Evolutionary conservation across 2,113 vertebrate genomes (phyloP), one percentile per base, ranked within the genome.

Genomic region (Lates calcarifer): DNA sequence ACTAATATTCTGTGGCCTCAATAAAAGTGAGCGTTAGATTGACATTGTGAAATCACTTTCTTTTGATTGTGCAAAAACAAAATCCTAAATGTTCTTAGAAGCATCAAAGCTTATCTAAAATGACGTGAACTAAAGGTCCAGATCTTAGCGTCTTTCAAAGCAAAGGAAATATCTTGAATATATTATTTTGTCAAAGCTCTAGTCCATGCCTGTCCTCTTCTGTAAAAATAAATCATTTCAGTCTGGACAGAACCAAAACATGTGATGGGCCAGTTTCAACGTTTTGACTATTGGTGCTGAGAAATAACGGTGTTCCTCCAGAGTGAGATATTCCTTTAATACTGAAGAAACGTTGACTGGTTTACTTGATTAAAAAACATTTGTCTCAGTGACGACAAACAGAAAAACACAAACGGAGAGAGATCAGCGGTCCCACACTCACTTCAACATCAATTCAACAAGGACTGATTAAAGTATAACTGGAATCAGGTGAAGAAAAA

Each of bases 311-410:
- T 1, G 6, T 55, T 33, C 0, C 39, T 1, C 67, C 70, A 77
- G 74, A 86, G 87, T 61, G 53, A 82, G 67, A 79, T 8, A 2
- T 53, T 14, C 5, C 76, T 81, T 87, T 64, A 87, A 89, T 66
- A 45, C 85, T 39, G 70, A 87, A 47, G 13, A 51, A 31, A 26
- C 41, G 2, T 29, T 2, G 61, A 55, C 39, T 26, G 31, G 6
- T n/a, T 55, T 51, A 11, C 61, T 41, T 22, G 47, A 41, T 65
- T 45, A 35, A 55, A 35, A 55, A 43, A 57, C 60, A 0, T 41
- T 29, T 4, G 43, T 41, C 37, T 47, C 35, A 3, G 14, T 24
- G n/a, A 57, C 12, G 5, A 35, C 37, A 37, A 29, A 70, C 56
- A 4, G 35, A 33, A 15, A 18, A 31, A 62, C 10, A 56, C 15